Evolutionary conservation across 2,888 invertebrate genomes (phyloP).

Genomic region (Dioctria rufipes): DNA sequence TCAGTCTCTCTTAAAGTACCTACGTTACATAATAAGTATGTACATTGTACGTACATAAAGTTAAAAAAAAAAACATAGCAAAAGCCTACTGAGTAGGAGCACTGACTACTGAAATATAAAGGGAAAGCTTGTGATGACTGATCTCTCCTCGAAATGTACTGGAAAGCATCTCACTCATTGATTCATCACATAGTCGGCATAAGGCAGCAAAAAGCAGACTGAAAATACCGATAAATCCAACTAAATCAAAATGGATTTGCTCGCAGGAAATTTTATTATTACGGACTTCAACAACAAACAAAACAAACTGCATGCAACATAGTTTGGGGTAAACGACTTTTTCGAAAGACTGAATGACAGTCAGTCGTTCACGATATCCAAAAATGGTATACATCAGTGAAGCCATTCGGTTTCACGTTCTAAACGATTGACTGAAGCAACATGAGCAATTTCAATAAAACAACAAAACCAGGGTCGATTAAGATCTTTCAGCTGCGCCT

Average conservation of each 20-base stretch:
- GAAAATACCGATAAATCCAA: background rate
- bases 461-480: conserved; percentile 52
- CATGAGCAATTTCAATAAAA: conserved; percentile 42
- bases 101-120: background rate
- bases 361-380: conserved; percentile 27
- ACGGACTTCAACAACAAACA: background rate
- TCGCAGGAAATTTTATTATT: background rate
- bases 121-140: conserved; percentile 13
- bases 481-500: conserved; percentile 53
- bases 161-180: background rate
- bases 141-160: background rate
- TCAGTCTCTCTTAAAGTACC: background rate
- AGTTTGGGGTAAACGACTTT: conserved; percentile 38
- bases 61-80: too few species aligned
- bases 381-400: conserved; percentile 34
- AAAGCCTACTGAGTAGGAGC: background rate
- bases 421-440: conserved; percentile 21
- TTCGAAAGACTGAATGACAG: conserved; percentile 22
- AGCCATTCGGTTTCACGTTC: conserved; percentile 32
- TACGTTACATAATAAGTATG: conserved; percentile 2
- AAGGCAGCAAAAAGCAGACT: background rate
- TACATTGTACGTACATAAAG: too few species aligned
- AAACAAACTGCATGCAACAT: conserved; percentile 21
- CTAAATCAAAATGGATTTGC: background rate
- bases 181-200: conserved; percentile 3